These are phyloP conservation scores for Pyralis farinalis DNA, from an alignment of 2,888 invertebrate genomes.

Conservation along the genomic window DNA sequence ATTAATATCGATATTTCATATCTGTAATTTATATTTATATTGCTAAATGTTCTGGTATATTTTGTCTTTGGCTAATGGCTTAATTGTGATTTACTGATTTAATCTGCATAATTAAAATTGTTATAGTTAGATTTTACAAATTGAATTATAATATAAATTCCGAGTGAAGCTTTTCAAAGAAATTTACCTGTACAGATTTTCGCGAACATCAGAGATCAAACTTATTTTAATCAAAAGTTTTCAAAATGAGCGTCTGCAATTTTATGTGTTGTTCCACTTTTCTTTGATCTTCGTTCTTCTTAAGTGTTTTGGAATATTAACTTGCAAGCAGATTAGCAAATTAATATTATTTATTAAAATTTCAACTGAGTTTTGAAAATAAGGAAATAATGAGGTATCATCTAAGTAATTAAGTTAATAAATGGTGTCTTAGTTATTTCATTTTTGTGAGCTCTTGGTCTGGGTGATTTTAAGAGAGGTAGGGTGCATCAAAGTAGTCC, in stretches of 20 bases:
- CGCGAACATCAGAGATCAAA: background rate
- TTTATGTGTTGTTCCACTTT: slow-evolving; percentile 1
- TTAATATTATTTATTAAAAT: too few relatives aligned
- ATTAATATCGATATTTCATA: too few relatives aligned
- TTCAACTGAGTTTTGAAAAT: too few relatives aligned
- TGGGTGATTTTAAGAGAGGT: too few relatives aligned
- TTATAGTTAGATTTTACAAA: background rate
- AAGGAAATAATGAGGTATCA: too few relatives aligned
- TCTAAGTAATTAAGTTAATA: too few relatives aligned
- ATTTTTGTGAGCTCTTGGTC: too few relatives aligned
- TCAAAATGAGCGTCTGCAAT: background rate
- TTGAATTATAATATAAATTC: slow-evolving; percentile 3
- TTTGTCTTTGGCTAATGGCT: background rate
- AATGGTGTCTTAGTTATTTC: too few relatives aligned
- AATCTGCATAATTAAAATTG: background rate
- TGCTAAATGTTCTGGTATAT: background rate
- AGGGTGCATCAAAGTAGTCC: too few relatives aligned
- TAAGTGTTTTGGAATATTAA: too few relatives aligned
- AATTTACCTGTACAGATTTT: slow-evolving; percentile 2
- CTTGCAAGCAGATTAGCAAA: too few relatives aligned
- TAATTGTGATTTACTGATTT: background rate
- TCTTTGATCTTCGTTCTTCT: background rate
- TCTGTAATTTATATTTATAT: too few relatives aligned
- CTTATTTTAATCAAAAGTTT: slow-evolving; percentile 11
- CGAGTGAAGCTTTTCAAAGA: background rate